These are phyloP conservation scores for Campoplex capitator DNA, from an alignment of 2,888 invertebrate genomes.

Conservation along the genomic window DNA sequence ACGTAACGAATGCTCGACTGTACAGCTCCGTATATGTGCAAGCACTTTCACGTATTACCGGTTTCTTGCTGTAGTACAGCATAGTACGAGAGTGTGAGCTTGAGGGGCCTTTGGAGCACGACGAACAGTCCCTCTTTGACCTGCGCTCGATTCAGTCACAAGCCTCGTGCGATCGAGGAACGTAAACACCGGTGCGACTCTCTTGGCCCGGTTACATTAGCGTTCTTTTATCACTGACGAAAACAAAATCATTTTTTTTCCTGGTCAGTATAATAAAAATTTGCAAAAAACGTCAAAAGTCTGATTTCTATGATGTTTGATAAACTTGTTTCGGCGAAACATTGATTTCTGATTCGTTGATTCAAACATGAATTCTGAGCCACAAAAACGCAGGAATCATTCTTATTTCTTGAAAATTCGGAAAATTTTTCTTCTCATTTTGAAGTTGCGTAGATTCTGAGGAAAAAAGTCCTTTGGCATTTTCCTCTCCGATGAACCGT, in stretches of 20 bases:
- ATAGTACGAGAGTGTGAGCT: constrained; percentile 40
- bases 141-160: constrained; percentile 51
- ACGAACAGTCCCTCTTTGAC: constrained; percentile 43
- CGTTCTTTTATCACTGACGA: background rate
- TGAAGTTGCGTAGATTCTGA: no score
- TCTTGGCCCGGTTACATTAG: background rate
- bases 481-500: background rate
- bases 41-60: constrained; percentile 82
- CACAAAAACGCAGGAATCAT: background rate
- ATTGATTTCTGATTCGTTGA: background rate
- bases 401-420: no score
- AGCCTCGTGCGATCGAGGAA: constrained; percentile 18
- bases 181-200: background rate
- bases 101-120: constrained; percentile 18
- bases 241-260: background rate
- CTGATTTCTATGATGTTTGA: background rate
- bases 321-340: background rate
- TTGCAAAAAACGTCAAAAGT: background rate
- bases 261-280: background rate
- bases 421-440: no score
- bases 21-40: constrained; percentile 69
- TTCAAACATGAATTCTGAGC: background rate
- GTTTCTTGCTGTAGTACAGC: constrained; percentile 68
- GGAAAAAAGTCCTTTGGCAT: background rate
- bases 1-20: constrained; percentile 24